A percentile compares a stretch with the other conserved stretches of the same genome.
Evolutionary conservation across 2,113 vertebrate species (phyloP).

Genomic region (Pleuronectes platessa): DNA sequence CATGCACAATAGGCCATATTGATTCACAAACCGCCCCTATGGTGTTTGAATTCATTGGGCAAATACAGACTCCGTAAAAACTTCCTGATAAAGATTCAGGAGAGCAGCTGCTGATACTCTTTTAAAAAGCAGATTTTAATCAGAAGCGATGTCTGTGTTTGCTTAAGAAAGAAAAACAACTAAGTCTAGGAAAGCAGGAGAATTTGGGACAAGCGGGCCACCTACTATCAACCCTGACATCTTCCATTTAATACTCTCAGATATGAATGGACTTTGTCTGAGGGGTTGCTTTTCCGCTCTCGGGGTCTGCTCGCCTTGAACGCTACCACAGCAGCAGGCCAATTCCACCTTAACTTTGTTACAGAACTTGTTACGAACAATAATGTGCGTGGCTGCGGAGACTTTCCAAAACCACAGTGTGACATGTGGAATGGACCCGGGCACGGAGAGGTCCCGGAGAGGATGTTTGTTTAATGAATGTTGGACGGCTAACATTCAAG

Average conservation of each 20-base stretch:
- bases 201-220: slow-evolving; percentile 69
- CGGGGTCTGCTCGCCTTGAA: slow-evolving; percentile 49
- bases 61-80: too few relatives aligned
- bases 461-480: slow-evolving; percentile 81
- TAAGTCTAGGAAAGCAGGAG: slow-evolving; percentile 26
- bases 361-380: slow-evolving; percentile 76
- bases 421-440: slow-evolving; percentile 68
- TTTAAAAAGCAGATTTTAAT: slow-evolving; percentile 52
- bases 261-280: slow-evolving; percentile 71
- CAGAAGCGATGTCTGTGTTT: slow-evolving; percentile 34
- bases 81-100: slow-evolving; percentile 12
- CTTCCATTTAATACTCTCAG: slow-evolving; percentile 62
- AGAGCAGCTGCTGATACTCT: slow-evolving; percentile 4
- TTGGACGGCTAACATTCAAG: slow-evolving; percentile 70
- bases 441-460: slow-evolving; percentile 70
- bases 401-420: slow-evolving; percentile 74
- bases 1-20: slow-evolving; percentile 62
- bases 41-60: slow-evolving; percentile 3
- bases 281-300: slow-evolving; percentile 56
- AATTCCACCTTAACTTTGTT: slow-evolving; percentile 74
- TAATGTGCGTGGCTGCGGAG: slow-evolving; percentile 60
- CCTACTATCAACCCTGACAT: slow-evolving; percentile 69
- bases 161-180: slow-evolving; percentile 40
- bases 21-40: slow-evolving; percentile 34
- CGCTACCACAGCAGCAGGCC: slow-evolving; percentile 57